Conservation (phyloP, 2,113 vertebrate genomes). For the Phodopus roborovskii region DNA sequence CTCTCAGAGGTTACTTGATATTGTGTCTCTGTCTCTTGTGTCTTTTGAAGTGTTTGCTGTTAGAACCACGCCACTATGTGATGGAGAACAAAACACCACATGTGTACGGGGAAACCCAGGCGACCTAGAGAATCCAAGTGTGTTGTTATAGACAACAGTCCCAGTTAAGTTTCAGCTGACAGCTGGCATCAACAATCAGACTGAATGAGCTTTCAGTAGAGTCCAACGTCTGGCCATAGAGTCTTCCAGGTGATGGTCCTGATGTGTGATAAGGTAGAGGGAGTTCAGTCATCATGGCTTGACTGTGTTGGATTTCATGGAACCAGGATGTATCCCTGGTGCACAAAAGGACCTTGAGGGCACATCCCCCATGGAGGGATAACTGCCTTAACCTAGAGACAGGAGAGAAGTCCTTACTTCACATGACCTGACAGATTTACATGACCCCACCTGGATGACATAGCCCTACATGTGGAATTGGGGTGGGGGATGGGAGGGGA, state of each 20-base stretch:
- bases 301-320: neutral
- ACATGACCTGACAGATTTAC: no score
- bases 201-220: neutral
- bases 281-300: neutral
- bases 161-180: neutral
- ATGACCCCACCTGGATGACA: no score
- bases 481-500: no score
- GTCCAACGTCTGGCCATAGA: neutral
- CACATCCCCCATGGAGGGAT: no score
- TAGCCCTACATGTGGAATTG: no score
- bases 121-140: neutral
- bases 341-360: no score
- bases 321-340: no score
- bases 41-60: neutral
- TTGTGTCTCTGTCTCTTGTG: neutral
- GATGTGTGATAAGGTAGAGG: neutral
- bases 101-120: neutral
- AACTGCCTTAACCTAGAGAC: no score
- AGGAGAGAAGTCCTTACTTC: no score
- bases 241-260: neutral
- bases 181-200: neutral
- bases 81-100: neutral
- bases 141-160: neutral
- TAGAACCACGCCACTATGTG: neutral
- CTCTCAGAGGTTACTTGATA: neutral